phyloP scores from a whole-genome alignment of 2,113 vertebrate species.

The Trogon melanurus region DNA sequence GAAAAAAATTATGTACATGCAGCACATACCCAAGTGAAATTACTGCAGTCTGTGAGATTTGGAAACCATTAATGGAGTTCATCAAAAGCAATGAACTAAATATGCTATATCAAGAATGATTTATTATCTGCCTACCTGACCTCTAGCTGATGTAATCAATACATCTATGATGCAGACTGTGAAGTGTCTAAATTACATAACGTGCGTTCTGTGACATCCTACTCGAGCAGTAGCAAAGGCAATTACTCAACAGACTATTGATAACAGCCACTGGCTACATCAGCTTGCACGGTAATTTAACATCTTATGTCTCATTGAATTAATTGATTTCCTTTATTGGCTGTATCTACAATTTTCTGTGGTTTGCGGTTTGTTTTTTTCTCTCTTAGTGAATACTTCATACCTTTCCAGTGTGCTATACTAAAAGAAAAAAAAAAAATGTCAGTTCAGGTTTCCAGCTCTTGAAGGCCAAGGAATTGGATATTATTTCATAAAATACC shows the following conservation, averaged over 20 bases:
- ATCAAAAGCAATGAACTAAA: neutral
- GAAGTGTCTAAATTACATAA: neutral
- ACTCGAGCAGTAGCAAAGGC: neutral
- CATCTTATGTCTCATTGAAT: constrained; percentile 23
- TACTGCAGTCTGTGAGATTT: neutral
- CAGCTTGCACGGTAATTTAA: neutral
- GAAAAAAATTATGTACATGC: neutral
- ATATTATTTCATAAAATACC: neutral
- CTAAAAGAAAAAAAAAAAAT: neutral
- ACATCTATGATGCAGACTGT: neutral
- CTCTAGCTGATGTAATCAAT: neutral
- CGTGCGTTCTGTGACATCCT: neutral
- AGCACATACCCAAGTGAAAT: neutral
- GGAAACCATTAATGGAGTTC: neutral
- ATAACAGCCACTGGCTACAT: neutral
- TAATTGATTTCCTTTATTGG: constrained; percentile 33
- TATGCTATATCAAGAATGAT: neutral
- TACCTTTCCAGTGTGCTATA: neutral
- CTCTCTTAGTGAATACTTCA: neutral
- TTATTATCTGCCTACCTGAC: constrained; percentile 1
- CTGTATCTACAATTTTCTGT: neutral
- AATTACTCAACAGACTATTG: neutral
- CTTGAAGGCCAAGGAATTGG: neutral
- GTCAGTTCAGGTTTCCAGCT: neutral
- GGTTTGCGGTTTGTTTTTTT: neutral